These are phyloP conservation scores for Drosophila peninsularis DNA, from an alignment of 2,888 invertebrate species.

Conservation along the genomic window DNA sequence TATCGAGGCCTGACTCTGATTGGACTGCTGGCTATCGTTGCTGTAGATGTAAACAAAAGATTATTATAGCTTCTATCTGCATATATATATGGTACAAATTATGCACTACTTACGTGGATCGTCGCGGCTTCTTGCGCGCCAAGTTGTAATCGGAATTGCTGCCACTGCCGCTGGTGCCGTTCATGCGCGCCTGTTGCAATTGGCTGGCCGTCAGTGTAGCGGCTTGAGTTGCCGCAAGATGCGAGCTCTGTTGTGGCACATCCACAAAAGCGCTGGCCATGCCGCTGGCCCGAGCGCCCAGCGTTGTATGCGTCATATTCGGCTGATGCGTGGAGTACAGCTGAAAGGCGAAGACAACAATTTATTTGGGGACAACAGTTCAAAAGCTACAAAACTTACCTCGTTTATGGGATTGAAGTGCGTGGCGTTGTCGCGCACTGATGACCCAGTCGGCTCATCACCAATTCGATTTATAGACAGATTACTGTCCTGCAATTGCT, in stretches of 20 bases:
- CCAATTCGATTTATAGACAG: conserved; percentile 76
- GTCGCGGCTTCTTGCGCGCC: conserved; percentile 95
- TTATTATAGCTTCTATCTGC: background rate
- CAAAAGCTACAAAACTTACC: conserved; percentile 55
- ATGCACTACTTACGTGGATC: conserved; percentile 90
- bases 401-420: conserved; percentile 85
- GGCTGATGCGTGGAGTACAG: conserved; percentile 82
- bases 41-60: conserved; percentile 43
- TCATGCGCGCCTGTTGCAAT: conserved; percentile 69
- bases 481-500: conserved; percentile 85
- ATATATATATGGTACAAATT: background rate
- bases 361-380: background rate
- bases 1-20: conserved; percentile 81
- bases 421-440: conserved; percentile 68
- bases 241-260: conserved; percentile 57
- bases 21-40: conserved; percentile 83
- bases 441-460: conserved; percentile 28
- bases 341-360: conserved; percentile 42
- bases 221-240: conserved; percentile 58
- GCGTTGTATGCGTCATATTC: conserved; percentile 36
- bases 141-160: conserved; percentile 83
- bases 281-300: conserved; percentile 41
- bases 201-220: conserved; percentile 40
- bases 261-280: conserved; percentile 67
- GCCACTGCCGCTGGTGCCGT: conserved; percentile 73